Evolutionary conservation across 2,888 invertebrate species (phyloP).

Genomic region (Dasysyrphus albostriatus): DNA sequence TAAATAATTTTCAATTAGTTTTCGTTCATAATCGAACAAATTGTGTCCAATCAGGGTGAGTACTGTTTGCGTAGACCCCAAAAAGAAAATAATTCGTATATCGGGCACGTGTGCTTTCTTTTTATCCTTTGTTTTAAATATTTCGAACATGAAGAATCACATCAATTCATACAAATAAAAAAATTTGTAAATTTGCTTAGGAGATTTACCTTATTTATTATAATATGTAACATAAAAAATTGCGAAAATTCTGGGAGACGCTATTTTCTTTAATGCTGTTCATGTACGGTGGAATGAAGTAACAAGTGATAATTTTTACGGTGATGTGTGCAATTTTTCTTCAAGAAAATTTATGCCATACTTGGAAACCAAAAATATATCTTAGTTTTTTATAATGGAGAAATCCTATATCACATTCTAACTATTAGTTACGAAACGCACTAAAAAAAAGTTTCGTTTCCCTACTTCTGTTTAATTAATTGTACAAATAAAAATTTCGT

Average conservation of each 20-base stretch:
- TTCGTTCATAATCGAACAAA: neutral
- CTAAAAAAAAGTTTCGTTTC: too few species aligned
- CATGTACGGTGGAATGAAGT: conserved; percentile 37
- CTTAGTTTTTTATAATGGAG: neutral
- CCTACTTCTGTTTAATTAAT: too few species aligned
- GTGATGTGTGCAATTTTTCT: neutral
- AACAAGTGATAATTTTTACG: conserved; percentile 53
- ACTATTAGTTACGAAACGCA: too few species aligned
- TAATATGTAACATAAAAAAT: too few species aligned
- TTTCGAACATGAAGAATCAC: neutral
- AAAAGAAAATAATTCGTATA: neutral
- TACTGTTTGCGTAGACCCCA: conserved; percentile 9
- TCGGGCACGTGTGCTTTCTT: conserved; percentile 31
- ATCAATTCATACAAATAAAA: neutral
- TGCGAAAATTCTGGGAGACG: too few species aligned
- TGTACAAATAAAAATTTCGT: too few species aligned
- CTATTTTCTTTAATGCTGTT: neutral
- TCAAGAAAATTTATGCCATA: neutral
- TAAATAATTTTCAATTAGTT: neutral
- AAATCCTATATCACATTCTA: too few species aligned
- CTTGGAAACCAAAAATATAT: neutral
- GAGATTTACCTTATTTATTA: too few species aligned
- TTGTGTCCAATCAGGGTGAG: conserved; percentile 23
- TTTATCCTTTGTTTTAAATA: conserved; percentile 5
- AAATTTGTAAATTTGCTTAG: neutral